Evolutionary conservation across 1,140 invertebrate genomes (phyloP), one percentile per base, ranked within the genome.

Genomic region (Drosophila pallidifrons): DNA sequence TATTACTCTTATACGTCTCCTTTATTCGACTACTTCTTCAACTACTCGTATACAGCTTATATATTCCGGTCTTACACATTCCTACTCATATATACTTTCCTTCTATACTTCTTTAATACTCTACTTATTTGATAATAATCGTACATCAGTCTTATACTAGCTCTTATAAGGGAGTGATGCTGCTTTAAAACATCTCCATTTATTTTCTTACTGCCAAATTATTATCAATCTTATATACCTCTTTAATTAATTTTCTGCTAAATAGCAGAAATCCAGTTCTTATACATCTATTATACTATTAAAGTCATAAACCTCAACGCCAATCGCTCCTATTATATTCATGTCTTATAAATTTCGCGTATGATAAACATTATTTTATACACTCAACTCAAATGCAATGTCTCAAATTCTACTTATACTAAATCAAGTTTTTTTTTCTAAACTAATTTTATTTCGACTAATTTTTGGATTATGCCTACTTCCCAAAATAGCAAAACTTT

Each of bases 401-500:
- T 82, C 60, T 66, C 25, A 52, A 51, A n/a, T 30, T 68, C 46
- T 16, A 28, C 41, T 54, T 47, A 75, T 77, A 73, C 75, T 75
- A 59, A 87, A 79, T 75, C 60, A 43, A 35, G 20, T 25, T 64
- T 79, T 66, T 79, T 66, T 77, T 76, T 55, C 7, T 25, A 35
- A 52, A 61, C 25, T 59, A 59, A 72, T 55, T 73, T 73, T 68
- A 68, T 68, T 55, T 8, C 51, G 54, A 71, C 30, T 69, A 77
- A 74, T 70, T 65, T 73, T 89, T 69, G 66, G 66, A 74, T 55
- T 69, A 81, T 88, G 86, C 81, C 71, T 79, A 69, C 65, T 66
- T 58, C 74, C 81, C 41, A 69, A 51, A 73, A 81, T 81, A 83
- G 81, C 74, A 76, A 82, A 25, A 85, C 67, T 85, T 73, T 89